These are phyloP conservation scores for Eupsittula cactorum DNA, from an alignment of 2,113 vertebrate species.

Conservation along the genomic window DNA sequence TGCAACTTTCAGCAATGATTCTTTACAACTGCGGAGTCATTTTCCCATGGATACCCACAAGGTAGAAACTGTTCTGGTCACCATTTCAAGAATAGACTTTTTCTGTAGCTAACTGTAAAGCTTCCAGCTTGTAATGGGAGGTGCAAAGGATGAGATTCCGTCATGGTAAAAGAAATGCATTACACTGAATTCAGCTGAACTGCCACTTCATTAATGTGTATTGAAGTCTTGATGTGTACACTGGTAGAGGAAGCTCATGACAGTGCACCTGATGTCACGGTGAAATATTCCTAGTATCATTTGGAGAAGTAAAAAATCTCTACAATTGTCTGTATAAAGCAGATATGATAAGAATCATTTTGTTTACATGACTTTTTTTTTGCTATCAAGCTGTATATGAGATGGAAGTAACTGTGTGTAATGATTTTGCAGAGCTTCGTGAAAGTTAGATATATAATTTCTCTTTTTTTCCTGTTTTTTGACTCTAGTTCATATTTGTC, in stretches of 20 bases:
- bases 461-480: not conserved
- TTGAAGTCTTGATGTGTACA: not conserved
- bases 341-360: not conserved
- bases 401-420: not conserved
- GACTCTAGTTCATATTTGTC: rapidly evolving
- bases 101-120: not conserved
- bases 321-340: not conserved
- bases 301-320: not conserved
- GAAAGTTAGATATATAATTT: not conserved
- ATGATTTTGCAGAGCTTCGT: not conserved
- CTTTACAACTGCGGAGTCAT: not conserved
- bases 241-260: not conserved
- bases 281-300: not conserved
- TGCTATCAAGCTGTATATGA: not conserved
- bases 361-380: not conserved
- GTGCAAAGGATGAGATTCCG: not conserved
- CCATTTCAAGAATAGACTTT: not conserved
- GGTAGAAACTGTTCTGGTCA: not conserved
- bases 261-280: not conserved
- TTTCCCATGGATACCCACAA: not conserved
- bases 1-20: not conserved
- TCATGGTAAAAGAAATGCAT: not conserved
- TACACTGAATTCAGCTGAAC: not conserved
- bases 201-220: not conserved
- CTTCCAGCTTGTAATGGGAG: not conserved